Base-by-base conservation (phyloP, 2,888 invertebrate genomes). In the Tanaodytes sp. region DNA sequence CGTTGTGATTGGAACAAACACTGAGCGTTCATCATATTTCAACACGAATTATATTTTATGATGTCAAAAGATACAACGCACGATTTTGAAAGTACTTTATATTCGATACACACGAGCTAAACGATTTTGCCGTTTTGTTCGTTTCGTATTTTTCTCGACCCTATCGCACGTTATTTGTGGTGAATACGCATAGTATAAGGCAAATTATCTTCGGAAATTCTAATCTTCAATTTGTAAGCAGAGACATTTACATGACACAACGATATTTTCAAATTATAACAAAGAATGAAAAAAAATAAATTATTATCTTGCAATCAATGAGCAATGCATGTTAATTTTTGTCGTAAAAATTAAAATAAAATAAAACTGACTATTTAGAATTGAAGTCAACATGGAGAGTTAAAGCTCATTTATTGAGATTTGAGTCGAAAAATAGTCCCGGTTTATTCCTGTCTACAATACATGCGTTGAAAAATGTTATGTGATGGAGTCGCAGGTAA, bases 31-130 rank as follows among this genome's bases (percentile, higher is more conserved):
- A n/a, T n/a, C n/a, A 37, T 45, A 57, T 43, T 57, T 64, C 43
- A 48, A 45, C 43, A 58, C 51, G 51, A 65, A 65, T 33, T 65
- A 49, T 65, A 58, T 65, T 57, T 65, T 51, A 65, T 58, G 49
- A 65, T 40, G 45, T 65, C 58, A 51, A 45, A 58, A 58, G 58
- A 40, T 66, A 54, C 46, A 61, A 37, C 66, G 55, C 18, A 37
- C 46, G 49, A 67, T 23, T 67, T 55, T 67, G 43, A 61, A 49
- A 55, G 31, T 42, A 55, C 40, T 57, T 62, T 61, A 55, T 61
- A 67, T 59, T 65, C 33, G 58, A 59, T 36, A 40, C 40, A 54
- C 33, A 59, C 45, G 18, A 54, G 42, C 23, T 15, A n/a, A 61
- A 37, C 37, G 30, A 27, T 54, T 49, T 59, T 49, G 49, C 37